phyloP scores from a whole-genome alignment of 2,797 vertebrate genomes.

The Dendrocincla tyrannina region DNA sequence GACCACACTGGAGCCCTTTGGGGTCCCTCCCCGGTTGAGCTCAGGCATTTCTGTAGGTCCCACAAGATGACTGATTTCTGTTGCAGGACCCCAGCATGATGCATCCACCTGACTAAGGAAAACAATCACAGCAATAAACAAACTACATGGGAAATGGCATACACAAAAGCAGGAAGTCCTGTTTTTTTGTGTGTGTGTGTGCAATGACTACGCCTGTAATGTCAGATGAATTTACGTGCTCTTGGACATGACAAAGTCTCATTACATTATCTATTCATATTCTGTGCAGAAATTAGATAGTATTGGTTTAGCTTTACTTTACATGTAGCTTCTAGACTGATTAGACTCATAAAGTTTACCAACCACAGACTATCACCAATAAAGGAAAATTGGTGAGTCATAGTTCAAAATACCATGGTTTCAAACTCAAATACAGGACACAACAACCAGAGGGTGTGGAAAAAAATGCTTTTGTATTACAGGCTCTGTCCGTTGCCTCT shows the following conservation, averaged over 20 bases:
- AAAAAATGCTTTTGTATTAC: neutral
- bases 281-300: neutral
- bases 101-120: neutral
- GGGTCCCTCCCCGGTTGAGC: neutral
- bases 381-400: neutral
- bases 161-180: constrained; percentile 9
- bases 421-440: neutral
- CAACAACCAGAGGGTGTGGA: neutral
- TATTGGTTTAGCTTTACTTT: neutral
- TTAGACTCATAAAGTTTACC: neutral
- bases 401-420: neutral
- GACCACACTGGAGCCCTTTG: neutral
- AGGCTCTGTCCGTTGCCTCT: neutral
- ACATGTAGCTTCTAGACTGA: neutral
- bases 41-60: neutral
- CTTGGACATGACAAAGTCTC: neutral
- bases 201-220: neutral
- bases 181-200: neutral
- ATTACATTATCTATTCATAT: neutral
- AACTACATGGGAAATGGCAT: neutral
- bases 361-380: neutral
- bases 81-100: fast-evolving
- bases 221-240: neutral
- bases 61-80: neutral
- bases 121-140: neutral